Conservation (phyloP, 2,888 invertebrate species). For the Oasisia sp. region DNA sequence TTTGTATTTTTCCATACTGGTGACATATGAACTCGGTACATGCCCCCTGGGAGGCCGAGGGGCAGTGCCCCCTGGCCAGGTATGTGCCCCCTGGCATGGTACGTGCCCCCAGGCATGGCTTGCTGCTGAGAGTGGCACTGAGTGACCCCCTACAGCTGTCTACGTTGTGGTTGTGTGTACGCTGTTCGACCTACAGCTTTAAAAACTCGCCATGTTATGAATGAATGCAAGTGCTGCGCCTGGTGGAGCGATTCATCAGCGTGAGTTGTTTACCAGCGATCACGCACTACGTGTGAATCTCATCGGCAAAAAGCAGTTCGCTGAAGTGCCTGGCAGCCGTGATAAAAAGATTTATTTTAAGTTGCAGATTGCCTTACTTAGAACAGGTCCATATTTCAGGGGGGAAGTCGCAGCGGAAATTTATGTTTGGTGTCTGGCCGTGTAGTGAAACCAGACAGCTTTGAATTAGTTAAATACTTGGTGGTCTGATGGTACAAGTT, state of each 20-base stretch:
- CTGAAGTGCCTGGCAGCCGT: not conserved
- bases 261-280: not conserved
- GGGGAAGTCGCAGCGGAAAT: not conserved
- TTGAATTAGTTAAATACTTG: not conserved
- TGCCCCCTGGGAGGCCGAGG: not conserved
- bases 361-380: conserved; percentile 7
- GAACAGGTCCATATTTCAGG: not conserved
- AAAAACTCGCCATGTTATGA: not conserved
- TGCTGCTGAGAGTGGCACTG: not conserved
- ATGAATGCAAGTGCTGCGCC: not conserved
- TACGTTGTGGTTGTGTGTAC: not conserved
- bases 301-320: not conserved
- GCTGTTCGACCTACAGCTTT: not conserved
- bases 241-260: not conserved
- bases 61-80: not conserved
- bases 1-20: not conserved
- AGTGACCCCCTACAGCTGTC: too few species aligned
- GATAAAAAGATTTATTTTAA: not conserved
- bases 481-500: not conserved
- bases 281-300: not conserved
- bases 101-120: not conserved
- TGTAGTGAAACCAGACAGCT: not conserved
- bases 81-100: not conserved
- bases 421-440: not conserved
- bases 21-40: not conserved